These are phyloP conservation scores for Atta texana DNA, from an alignment of 1,140 invertebrate genomes.

Conservation along the genomic window DNA sequence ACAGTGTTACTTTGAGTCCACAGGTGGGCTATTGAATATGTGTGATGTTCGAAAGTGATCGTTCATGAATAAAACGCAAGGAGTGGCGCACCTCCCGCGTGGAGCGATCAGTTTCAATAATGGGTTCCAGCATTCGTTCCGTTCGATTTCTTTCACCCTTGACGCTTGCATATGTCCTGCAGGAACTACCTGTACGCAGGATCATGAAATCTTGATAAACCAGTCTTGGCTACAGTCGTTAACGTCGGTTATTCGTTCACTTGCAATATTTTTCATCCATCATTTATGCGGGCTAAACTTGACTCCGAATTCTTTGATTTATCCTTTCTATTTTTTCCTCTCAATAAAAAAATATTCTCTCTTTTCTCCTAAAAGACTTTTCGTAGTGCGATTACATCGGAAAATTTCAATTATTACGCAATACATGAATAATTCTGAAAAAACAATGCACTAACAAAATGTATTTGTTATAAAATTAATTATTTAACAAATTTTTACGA, in stretches of 20 bases:
- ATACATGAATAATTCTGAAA: background rate
- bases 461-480: background rate
- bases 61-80: constrained; percentile 65
- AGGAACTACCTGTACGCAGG: constrained; percentile 54
- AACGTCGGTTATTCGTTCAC: constrained; percentile 47
- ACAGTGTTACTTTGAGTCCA: background rate
- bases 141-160: constrained; percentile 37
- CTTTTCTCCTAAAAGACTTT: background rate
- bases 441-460: background rate
- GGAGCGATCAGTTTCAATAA: constrained; percentile 69
- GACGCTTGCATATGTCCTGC: constrained; percentile 29
- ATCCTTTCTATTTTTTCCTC: no score
- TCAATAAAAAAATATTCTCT: background rate
- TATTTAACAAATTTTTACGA: background rate
- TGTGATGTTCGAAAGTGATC: constrained; percentile 39
- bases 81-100: constrained; percentile 59
- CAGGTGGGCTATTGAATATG: constrained; percentile 55
- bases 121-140: constrained; percentile 32
- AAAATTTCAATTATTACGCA: background rate
- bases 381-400: background rate
- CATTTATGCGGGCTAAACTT: constrained; percentile 38
- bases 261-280: constrained; percentile 43
- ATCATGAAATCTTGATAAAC: constrained; percentile 68
- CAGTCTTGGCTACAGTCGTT: constrained; percentile 62
- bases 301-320: constrained; percentile 34